These are phyloP conservation scores for Ophiothrix spiculata DNA, from an alignment of 35 echinoderm and acorn worm genomes.

Conservation along the genomic window DNA sequence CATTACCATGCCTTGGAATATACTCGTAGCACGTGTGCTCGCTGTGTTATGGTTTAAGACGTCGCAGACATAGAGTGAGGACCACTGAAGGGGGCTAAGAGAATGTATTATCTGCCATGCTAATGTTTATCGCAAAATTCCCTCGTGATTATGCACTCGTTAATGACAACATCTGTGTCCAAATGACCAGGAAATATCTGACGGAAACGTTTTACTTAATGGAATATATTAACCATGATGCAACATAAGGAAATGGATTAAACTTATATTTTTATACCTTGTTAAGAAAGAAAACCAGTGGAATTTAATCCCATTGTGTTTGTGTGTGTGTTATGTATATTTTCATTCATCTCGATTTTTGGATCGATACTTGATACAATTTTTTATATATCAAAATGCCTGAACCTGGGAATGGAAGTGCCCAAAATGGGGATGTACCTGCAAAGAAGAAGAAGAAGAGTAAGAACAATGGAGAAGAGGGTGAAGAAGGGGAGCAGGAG, in stretches of 20 bases:
- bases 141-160: neutral
- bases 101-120: neutral
- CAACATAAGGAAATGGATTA: neutral
- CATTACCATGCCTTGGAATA: neutral
- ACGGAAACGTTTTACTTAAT: neutral
- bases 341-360: too few relatives aligned
- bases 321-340: conserved; percentile 5
- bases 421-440: conserved; percentile 4
- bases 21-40: neutral
- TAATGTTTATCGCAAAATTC: neutral
- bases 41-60: neutral
- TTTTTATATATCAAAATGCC: neutral
- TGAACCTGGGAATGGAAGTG: neutral
- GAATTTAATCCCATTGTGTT: too few relatives aligned
- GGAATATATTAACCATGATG: neutral
- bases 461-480: neutral
- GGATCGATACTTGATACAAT: too few relatives aligned
- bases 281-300: too few relatives aligned
- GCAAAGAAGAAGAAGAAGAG: neutral
- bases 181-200: neutral
- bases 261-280: too few relatives aligned
- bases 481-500: conserved; percentile 9
- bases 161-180: neutral
- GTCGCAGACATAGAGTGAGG: neutral
- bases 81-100: neutral